Evolutionary conservation across 1,140 invertebrate species (phyloP).

Genomic region (Saccostrea echinata): DNA sequence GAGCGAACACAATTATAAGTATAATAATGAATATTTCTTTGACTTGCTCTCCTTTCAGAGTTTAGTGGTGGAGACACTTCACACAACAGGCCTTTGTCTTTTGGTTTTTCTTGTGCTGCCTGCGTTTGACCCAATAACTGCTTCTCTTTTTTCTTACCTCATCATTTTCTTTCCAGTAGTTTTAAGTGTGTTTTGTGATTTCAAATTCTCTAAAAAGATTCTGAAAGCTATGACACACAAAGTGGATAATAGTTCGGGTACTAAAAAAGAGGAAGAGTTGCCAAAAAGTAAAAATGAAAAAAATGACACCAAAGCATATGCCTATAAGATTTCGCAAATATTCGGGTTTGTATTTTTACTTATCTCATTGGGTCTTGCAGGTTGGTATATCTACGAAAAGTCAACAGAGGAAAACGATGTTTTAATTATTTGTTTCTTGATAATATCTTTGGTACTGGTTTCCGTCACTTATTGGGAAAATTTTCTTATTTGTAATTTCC

Average conservation of each 20-base stretch:
- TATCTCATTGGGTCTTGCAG: neutral
- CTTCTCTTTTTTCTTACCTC: neutral
- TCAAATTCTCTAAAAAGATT: neutral
- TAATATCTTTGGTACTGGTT: neutral
- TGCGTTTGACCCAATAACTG: constrained; percentile 16
- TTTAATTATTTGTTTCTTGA: neutral
- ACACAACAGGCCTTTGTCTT: constrained; percentile 24
- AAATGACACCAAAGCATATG: neutral
- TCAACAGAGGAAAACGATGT: neutral
- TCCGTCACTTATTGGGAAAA: neutral
- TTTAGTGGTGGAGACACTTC: constrained; percentile 1
- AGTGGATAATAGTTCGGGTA: no score
- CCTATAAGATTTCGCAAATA: neutral
- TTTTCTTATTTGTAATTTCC: neutral
- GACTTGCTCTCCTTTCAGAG: neutral
- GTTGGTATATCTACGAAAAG: neutral
- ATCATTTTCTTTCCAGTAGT: neutral
- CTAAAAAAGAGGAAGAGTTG: neutral
- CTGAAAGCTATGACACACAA: neutral
- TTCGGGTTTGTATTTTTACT: neutral
- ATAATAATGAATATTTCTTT: neutral
- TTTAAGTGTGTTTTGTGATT: neutral
- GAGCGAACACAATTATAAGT: neutral
- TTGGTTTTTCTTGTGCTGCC: constrained; percentile 35
- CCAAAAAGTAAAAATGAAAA: neutral